Percentiles rank a stretch among this genome's conserved stretches.
Conservation (phyloP, 2,113 vertebrate species). For the Tyto alba region DNA sequence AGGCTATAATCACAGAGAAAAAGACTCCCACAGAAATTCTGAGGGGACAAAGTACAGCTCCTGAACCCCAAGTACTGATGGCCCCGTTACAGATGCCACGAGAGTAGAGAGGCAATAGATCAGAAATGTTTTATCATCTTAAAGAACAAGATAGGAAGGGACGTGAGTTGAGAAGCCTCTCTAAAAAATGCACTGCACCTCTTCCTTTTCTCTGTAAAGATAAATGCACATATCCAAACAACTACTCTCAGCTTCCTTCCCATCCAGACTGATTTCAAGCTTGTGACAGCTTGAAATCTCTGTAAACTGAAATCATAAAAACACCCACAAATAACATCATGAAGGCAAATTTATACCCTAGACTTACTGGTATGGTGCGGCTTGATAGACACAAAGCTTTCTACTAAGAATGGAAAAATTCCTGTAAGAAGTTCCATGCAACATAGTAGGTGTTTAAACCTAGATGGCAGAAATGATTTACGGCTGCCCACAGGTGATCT, state of each 20-base stretch:
- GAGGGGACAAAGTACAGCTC: background rate
- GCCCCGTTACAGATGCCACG: background rate
- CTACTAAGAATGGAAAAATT: background rate
- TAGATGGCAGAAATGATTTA: background rate
- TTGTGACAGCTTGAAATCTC: background rate
- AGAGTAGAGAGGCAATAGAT: background rate
- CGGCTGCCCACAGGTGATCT: background rate
- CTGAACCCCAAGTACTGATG: background rate
- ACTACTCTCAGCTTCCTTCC: background rate
- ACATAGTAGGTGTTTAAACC: background rate
- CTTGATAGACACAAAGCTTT: background rate
- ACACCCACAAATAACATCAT: background rate
- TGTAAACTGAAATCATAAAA: background rate
- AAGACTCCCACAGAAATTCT: background rate
- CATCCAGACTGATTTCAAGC: background rate
- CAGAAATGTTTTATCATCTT: background rate
- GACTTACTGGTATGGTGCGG: background rate
- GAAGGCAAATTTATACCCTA: background rate
- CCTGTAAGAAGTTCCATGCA: background rate
- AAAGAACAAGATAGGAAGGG: background rate
- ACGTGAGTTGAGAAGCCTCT: background rate
- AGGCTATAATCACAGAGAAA: background rate
- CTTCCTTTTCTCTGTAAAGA: background rate
- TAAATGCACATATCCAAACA: background rate
- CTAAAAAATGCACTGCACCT: background rate